A percentile compares a stretch with the other conserved stretches of the same genome.
Conservation (phyloP, 2,113 vertebrate genomes). For the Scartelaos histophorus region DNA sequence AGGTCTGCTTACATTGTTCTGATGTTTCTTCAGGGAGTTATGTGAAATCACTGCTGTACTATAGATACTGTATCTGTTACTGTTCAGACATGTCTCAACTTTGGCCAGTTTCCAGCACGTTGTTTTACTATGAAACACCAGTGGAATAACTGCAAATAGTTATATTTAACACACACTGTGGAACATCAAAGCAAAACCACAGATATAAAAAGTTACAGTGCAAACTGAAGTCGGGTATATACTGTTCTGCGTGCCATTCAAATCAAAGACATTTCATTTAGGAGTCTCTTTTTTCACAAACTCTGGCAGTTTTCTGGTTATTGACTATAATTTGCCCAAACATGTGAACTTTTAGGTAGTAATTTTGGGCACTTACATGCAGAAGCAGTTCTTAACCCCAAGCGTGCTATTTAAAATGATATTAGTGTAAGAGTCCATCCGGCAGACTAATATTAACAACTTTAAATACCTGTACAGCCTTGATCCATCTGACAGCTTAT, state of each 20-base stretch:
- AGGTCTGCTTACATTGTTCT: too few relatives aligned
- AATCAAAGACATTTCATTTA: slow-evolving; percentile 2
- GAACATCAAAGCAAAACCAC: not conserved
- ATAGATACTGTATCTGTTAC: too few relatives aligned
- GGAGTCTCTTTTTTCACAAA: not conserved
- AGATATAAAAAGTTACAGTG: not conserved
- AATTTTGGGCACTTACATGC: slow-evolving; percentile 3
- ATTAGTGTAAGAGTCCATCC: not conserved
- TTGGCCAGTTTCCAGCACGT: too few relatives aligned
- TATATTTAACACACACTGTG: not conserved
- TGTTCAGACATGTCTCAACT: too few relatives aligned
- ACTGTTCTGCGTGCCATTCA: not conserved
- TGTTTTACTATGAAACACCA: too few relatives aligned
- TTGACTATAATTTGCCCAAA: not conserved
- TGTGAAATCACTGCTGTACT: too few relatives aligned
- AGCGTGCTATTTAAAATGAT: not conserved
- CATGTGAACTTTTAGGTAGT: slow-evolving; percentile 7
- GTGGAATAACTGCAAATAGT: too few relatives aligned
- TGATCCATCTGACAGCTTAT: slow-evolving; percentile 14
- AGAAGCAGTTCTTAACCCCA: not conserved
- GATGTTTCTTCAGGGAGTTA: too few relatives aligned
- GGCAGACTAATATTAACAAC: slow-evolving; percentile 8
- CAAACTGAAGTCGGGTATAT: not conserved
- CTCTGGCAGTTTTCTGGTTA: not conserved
- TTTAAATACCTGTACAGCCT: slow-evolving; percentile 8